Base-by-base conservation (phyloP, 2,888 invertebrate genomes). In the Philonicus albiceps region DNA sequence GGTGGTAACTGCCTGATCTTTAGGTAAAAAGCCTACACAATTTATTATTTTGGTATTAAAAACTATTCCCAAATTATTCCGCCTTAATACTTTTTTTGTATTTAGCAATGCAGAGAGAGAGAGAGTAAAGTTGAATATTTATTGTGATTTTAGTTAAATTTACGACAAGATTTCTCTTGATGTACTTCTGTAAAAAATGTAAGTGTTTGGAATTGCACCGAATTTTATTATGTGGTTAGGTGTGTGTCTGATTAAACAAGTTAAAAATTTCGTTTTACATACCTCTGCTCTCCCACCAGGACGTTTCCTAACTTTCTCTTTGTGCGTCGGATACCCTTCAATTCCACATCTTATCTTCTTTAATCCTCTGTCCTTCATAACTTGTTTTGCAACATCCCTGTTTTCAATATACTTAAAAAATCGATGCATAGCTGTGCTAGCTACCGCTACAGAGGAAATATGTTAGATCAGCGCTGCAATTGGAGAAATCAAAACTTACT, bases 361-460 rank as follows among this genome's bases (percentile, higher is more conserved):
- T 86, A 99, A 93, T 0, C 99, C 99, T 74, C 99, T 94, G 91
- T 99, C 99, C 91, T 99, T 99, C 94, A 99, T 95, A 34, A 99
- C 99, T 92, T 98, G 98, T 91, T 99, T 99, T 7, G 99, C 99
- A 6, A 99, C 99, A 91, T 99, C 99, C 84, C 99, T 94, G 91
- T 99, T 99, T 92, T 99, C 99, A 88, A 99, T 99, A 93, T 99
- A 99, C 92, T 99, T 99, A 94, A 99, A 99, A 93, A 99, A 99
- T 89, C 99, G 94, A 92, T 99, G 98, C 94, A 99, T 96, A 72
- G 97, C 96, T 4, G 98, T 99, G 90, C 97, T 98, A 91, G 97
- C 96, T 78, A 99, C 97, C 87, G 98, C 96, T 96, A 89, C 88
- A 87, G 27, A 86, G 53, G 34, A 34, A 43, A 6, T 7, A 31